phyloP scores from a whole-genome alignment of 2,797 vertebrate species.

The Pseudochirops corinnae region DNA sequence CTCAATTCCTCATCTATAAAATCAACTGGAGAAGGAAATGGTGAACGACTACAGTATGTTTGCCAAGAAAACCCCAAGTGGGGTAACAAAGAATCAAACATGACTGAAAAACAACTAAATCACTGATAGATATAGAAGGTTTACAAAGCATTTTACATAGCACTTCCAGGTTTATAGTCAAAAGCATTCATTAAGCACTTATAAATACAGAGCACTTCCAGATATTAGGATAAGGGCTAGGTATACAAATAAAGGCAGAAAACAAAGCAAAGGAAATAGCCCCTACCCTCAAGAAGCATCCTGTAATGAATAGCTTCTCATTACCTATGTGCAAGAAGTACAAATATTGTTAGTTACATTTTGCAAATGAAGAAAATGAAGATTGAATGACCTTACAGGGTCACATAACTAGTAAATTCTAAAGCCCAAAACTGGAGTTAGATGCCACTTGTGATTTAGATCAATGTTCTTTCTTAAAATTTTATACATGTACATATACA shows the following conservation, averaged over 20 bases:
- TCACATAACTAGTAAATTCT: background rate
- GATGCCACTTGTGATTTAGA: background rate
- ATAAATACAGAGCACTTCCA: background rate
- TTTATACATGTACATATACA: background rate
- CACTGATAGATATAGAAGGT: background rate
- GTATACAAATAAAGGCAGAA: background rate
- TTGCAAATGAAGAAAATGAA: background rate
- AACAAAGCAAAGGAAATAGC: background rate
- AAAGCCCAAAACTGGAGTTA: background rate
- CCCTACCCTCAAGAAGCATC: background rate
- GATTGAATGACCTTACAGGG: background rate
- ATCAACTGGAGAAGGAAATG: background rate
- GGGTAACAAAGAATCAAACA: background rate
- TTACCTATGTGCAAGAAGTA: background rate
- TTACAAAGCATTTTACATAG: background rate
- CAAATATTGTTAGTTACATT: background rate
- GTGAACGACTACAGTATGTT: background rate
- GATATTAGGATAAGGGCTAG: background rate
- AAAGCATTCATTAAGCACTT: background rate
- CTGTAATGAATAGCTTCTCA: background rate
- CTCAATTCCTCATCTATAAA: background rate
- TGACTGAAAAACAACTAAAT: background rate
- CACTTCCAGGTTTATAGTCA: background rate
- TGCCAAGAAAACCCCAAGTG: background rate
- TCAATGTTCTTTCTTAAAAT: background rate